Percentiles rank a stretch among this genome's conserved stretches.
These are phyloP conservation scores for Umimayanthus kanabou DNA, from an alignment of 92 coral and sea anemone genomes.

Conservation along the genomic window DNA sequence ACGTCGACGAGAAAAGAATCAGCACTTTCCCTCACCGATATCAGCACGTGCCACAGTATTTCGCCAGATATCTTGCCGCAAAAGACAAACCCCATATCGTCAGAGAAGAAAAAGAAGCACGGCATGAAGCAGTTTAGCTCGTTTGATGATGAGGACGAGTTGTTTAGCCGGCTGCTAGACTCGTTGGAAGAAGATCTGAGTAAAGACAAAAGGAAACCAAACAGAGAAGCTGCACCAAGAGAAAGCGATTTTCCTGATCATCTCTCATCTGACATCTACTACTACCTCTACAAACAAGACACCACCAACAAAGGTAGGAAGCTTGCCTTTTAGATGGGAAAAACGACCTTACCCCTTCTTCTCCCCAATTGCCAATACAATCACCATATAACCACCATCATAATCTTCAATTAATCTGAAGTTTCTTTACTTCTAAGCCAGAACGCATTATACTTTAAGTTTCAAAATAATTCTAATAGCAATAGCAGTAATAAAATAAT, in stretches of 20 bases:
- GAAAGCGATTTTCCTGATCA: constrained; percentile 42
- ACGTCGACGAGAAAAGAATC: constrained; percentile 42
- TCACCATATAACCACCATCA: too few relatives aligned
- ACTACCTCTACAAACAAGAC: constrained; percentile 48
- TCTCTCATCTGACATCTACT: constrained; percentile 54
- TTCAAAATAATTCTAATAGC: too few relatives aligned
- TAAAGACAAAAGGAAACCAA: neutral
- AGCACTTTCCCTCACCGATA: constrained; percentile 56
- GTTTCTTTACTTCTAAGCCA: too few relatives aligned
- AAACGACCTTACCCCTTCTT: too few relatives aligned
- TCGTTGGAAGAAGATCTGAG: constrained; percentile 28
- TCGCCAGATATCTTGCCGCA: constrained; percentile 33
- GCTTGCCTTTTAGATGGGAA: neutral
- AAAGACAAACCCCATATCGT: constrained; percentile 26
- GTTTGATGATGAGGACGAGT: constrained; percentile 50
- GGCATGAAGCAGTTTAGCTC: constrained; percentile 14
- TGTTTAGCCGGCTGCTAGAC: constrained; percentile 49
- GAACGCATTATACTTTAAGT: too few relatives aligned
- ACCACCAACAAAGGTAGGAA: neutral
- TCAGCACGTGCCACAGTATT: constrained; percentile 6
- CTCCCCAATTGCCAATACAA: too few relatives aligned
- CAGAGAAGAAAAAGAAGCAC: constrained; percentile 18
- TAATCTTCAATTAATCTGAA: neutral
- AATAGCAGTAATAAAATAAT: too few relatives aligned
- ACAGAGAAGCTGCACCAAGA: neutral